A percentile compares a stretch with the other conserved stretches of the same genome.
Conservation (phyloP, 2,888 invertebrate species). For the Lepetodrilus schrolli region DNA sequence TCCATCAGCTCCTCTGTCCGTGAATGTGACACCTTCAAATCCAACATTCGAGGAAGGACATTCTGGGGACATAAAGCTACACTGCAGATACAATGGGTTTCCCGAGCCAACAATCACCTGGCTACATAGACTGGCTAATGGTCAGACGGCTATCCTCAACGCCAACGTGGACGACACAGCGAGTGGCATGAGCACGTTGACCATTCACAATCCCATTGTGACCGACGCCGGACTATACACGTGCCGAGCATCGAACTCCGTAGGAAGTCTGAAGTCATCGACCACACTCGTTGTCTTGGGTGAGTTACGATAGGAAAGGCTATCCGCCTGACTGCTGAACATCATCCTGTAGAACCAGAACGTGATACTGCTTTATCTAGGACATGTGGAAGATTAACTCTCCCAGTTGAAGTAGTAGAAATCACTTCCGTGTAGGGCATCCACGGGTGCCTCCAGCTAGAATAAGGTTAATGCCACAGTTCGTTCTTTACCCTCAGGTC, state of each 20-base stretch:
- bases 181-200: neutral
- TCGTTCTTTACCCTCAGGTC: neutral
- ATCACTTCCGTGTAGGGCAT: too few species aligned
- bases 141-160: neutral
- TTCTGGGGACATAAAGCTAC: slow-evolving; percentile 9
- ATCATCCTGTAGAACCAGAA: neutral
- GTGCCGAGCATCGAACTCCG: neutral
- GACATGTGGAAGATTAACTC: neutral
- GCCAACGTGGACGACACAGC: neutral
- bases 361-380: neutral
- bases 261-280: neutral
- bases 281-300: neutral
- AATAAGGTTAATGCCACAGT: too few species aligned
- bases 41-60: neutral
- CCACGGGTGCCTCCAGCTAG: too few species aligned
- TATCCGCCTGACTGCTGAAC: neutral
- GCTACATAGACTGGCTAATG: neutral
- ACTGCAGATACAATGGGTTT: neutral
- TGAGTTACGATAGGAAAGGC: neutral
- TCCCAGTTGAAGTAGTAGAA: too few species aligned
- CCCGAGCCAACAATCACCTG: slow-evolving; percentile 6
- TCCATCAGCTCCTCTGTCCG: neutral
- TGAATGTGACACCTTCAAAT: neutral
- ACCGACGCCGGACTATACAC: neutral
- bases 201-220: neutral